A percentile compares a stretch with the other conserved stretches of the same genome.
Evolutionary conservation across 1,140 invertebrate genomes (phyloP).

Genomic region (Halictus rubicundus): DNA sequence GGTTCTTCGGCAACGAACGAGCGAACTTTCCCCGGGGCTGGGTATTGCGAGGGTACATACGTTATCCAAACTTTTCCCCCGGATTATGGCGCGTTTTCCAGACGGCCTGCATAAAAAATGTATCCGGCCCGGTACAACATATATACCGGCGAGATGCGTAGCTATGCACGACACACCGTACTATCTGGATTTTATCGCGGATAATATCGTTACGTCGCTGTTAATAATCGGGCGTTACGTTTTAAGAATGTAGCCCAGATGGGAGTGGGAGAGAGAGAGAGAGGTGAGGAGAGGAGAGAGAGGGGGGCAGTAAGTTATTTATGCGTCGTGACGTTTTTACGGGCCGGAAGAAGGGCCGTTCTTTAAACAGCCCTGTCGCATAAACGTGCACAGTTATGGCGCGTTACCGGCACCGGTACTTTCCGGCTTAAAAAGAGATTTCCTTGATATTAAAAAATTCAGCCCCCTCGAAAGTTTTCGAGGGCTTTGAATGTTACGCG

Average conservation of each 20-base stretch:
- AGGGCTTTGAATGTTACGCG: neutral
- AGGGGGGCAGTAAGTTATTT: conserved; percentile 1
- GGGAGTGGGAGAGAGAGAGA: too few species aligned
- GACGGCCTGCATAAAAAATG: conserved; percentile 37
- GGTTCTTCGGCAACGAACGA: conserved; percentile 32
- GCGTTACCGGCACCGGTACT: neutral
- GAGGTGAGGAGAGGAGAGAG: too few species aligned
- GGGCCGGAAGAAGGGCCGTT: neutral
- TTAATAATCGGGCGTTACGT: conserved; percentile 24
- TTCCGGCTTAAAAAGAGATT: neutral
- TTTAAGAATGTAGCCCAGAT: neutral
- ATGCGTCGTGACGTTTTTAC: neutral
- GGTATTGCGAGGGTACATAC: conserved; percentile 41
- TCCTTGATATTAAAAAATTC: neutral
- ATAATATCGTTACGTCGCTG: conserved; percentile 15
- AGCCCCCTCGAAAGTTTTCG: neutral
- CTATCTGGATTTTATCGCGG: conserved; percentile 41
- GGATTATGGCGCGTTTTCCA: conserved; percentile 29
- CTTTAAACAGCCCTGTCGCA: neutral
- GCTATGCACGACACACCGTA: neutral
- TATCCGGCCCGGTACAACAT: conserved; percentile 7
- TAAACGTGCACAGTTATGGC: neutral
- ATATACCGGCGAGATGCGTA: neutral
- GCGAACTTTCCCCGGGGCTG: conserved; percentile 22
- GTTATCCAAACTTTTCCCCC: conserved; percentile 36